Evolutionary conservation across 2,888 invertebrate genomes (phyloP), one percentile per base, ranked within the genome.

Genomic region (Cybosia mesomella): DNA sequence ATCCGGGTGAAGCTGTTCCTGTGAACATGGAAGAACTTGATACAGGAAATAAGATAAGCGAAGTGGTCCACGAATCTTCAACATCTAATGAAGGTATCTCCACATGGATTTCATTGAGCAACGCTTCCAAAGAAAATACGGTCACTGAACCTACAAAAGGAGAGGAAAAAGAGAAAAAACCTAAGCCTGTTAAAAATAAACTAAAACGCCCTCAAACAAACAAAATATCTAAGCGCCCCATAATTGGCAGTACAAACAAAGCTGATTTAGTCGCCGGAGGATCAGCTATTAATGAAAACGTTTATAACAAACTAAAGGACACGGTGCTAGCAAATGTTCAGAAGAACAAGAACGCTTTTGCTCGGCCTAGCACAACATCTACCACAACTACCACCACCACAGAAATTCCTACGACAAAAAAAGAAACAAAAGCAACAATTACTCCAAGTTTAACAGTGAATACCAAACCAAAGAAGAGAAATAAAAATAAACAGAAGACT

Each of bases 51-150:
- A 95, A 95, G 83, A 85, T 96, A 34, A 81, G 79, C 60, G 88
- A 85, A 7, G 49, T 59, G 0, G 63, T 70, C 36, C 80, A 67
- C 55, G 87, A 95, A 81, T 91, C 93, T 67, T 96, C 95, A 68
- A 97, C 95, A 61, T 95, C 95, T 32, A 95, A 95, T 66, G 96
- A 96, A 84, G 97, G 97, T 0, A 95, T 97, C 72, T 97, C 97
- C 0, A 97, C 97, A 0, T 97, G 97, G 97, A 96, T 97, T 71
- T 92, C 97, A 22, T 87, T 97, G 22, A 97, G 97, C 74, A 94
- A 90, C 72, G 91, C 95, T 0, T 77, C 88, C 2, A 91, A 86
- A 76, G 89, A 90, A 62, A 91, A 87, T 66, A 72, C 83, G 49
- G 87, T 92, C n/a, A 94, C 93, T 1, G 94, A 94, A 74, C 85